Conservation (phyloP, 2,113 vertebrate species). For the Megaceryle maxima region DNA sequence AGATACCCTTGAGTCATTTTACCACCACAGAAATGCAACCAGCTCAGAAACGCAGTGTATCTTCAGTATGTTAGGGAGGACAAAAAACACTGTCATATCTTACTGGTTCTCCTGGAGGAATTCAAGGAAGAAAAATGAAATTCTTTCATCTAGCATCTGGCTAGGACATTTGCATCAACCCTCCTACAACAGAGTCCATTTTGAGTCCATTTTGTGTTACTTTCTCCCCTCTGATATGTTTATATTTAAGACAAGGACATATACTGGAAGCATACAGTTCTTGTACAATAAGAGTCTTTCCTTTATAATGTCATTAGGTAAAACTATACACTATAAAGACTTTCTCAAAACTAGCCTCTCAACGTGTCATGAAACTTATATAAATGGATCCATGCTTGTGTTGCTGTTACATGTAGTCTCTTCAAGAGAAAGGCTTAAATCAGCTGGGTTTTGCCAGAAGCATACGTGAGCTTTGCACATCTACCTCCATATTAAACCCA, state of each 20-base stretch:
- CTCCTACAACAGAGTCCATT: not conserved
- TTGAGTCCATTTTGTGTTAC: not conserved
- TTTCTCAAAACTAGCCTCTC: not conserved
- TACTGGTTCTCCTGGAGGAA: not conserved
- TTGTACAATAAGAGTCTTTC: not conserved
- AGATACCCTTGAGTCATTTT: not conserved
- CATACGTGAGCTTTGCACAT: not conserved
- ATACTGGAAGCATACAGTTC: not conserved
- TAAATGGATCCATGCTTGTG: not conserved
- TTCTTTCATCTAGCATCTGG: not conserved
- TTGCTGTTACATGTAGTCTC: not conserved
- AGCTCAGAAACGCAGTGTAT: not conserved
- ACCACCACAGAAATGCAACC: not conserved
- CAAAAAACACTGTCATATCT: not conserved
- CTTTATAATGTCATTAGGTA: not conserved
- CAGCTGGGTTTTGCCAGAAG: not conserved
- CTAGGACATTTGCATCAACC: not conserved
- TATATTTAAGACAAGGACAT: not conserved
- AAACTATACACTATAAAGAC: not conserved
- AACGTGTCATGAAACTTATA: not conserved
- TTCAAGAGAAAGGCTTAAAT: not conserved
- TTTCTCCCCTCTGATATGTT: not conserved
- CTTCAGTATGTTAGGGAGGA: not conserved
- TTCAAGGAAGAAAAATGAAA: not conserved
- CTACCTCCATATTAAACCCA: not conserved